phyloP scores from a whole-genome alignment of 1,140 invertebrate species.

The Dendroctonus valens region DNA sequence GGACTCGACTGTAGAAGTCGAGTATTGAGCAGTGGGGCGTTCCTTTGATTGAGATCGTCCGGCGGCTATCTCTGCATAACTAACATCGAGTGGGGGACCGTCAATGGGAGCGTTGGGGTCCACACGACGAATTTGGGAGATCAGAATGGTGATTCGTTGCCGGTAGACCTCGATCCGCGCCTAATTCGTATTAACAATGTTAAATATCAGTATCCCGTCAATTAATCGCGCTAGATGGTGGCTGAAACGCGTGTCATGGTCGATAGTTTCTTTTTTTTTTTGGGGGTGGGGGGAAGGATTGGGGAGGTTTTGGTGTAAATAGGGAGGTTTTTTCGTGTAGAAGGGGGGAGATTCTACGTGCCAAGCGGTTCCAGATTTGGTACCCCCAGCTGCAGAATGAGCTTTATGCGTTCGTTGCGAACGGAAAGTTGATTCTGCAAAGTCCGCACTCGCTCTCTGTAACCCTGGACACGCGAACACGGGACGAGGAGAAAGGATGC shows the following conservation, averaged over 20 bases:
- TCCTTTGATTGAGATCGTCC: conserved; percentile 41
- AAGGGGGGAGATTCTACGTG: conserved; percentile 51
- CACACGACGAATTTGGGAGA: conserved; percentile 66
- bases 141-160: conserved; percentile 66
- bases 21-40: conserved; percentile 27
- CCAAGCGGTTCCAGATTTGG: conserved; percentile 73
- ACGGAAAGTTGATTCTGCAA: conserved; percentile 86
- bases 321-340: conserved; percentile 23
- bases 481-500: conserved; percentile 52
- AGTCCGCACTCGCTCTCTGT: conserved; percentile 78
- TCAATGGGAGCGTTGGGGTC: conserved; percentile 63
- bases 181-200: conserved; percentile 63
- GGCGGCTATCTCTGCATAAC: conserved; percentile 53
- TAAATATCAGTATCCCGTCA: conserved; percentile 47
- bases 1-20: conserved; percentile 7
- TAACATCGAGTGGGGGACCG: conserved; percentile 50
- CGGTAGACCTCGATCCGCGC: conserved; percentile 65
- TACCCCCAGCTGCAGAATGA: conserved; percentile 78
- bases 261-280: conserved; percentile 19
- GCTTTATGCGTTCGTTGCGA: conserved; percentile 82
- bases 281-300: conserved; percentile 18
- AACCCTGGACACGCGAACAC: conserved; percentile 61
- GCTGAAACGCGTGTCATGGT: conserved; percentile 44
- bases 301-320: conserved; percentile 27
- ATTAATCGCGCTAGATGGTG: conserved; percentile 42